Conservation (phyloP, 2,797 vertebrate species). For the Takifugu rubripes region DNA sequence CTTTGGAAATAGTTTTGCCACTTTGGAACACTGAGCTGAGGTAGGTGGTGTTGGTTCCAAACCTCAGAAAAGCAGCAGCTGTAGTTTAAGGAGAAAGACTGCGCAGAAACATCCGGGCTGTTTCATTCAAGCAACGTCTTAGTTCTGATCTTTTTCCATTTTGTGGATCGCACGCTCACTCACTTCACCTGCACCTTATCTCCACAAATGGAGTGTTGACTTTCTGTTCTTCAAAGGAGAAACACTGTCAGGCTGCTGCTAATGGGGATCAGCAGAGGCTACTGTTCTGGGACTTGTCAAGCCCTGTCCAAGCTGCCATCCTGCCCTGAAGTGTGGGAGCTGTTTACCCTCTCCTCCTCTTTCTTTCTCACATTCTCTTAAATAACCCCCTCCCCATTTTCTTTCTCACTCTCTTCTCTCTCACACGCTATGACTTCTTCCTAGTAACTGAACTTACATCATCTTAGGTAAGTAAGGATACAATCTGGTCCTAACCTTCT, state of each 20-base stretch:
- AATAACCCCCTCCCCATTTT: constrained; percentile 39
- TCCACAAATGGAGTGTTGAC: constrained; percentile 76
- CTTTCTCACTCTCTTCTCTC: constrained; percentile 23
- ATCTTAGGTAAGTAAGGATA: too few species aligned
- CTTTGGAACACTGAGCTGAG: too few species aligned
- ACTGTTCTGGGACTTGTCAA: constrained; percentile 75
- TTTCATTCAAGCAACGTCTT: constrained; percentile 35
- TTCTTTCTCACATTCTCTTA: constrained; percentile 54
- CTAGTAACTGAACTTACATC: too few species aligned
- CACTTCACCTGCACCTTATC: constrained; percentile 72
- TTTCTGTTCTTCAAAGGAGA: constrained; percentile 73
- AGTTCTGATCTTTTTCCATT: constrained; percentile 21
- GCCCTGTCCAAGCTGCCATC: constrained; percentile 68
- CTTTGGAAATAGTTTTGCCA: too few species aligned
- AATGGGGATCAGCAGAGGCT: constrained; percentile 74
- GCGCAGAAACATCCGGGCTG: constrained; percentile 24
- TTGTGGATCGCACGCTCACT: constrained; percentile 37
- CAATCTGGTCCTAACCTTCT: too few species aligned
- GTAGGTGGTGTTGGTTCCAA: too few species aligned
- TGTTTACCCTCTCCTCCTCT: constrained; percentile 63
- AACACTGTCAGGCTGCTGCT: constrained; percentile 69
- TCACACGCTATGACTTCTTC: constrained; percentile 21
- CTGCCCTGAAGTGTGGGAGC: constrained; percentile 66
- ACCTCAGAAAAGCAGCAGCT: constrained; percentile 14
- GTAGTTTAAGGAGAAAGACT: constrained; percentile 13